Percentiles rank a stretch among this genome's conserved stretches.
These are phyloP conservation scores for Apamea sordens DNA, from an alignment of 2,888 invertebrate genomes.

Conservation along the genomic window DNA sequence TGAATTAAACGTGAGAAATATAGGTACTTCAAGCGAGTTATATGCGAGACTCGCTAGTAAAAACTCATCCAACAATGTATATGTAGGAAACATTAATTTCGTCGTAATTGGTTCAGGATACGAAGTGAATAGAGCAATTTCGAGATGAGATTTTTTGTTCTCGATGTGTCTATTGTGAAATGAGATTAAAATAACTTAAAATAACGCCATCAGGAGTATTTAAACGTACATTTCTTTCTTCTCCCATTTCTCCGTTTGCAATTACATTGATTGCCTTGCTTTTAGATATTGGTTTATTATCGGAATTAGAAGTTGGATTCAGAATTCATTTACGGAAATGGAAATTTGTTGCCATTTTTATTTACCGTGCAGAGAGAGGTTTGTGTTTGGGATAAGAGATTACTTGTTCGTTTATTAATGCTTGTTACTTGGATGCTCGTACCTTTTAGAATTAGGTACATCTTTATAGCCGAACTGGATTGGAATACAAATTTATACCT, in stretches of 20 bases:
- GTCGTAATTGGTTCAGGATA: constrained; percentile 73
- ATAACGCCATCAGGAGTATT: constrained; percentile 58
- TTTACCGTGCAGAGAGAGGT: constrained; percentile 29
- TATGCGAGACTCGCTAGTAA: constrained; percentile 60
- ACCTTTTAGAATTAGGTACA: constrained; percentile 24
- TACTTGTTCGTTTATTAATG: constrained; percentile 48
- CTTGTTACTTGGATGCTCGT: constrained; percentile 7
- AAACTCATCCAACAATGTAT: constrained; percentile 56
- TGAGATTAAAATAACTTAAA: constrained; percentile 67
- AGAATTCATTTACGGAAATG: constrained; percentile 49
- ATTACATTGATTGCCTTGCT: constrained; percentile 65
- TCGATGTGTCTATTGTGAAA: constrained; percentile 57
- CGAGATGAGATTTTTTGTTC: constrained; percentile 66
- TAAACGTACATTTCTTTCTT: constrained; percentile 45
- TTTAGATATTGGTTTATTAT: constrained; percentile 65
- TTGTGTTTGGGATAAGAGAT: constrained; percentile 47
- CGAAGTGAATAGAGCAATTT: constrained; percentile 69
- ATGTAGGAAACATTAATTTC: constrained; percentile 72
- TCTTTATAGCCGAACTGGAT: neutral
- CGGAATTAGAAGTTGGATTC: constrained; percentile 60
- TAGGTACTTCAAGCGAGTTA: constrained; percentile 49
- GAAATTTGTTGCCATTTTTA: constrained; percentile 58
- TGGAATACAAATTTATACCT: constrained; percentile 14
- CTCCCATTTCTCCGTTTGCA: constrained; percentile 43
- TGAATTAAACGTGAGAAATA: constrained; percentile 51